Conservation (phyloP, 2,113 vertebrate species). For the Callithrix jacchus region DNA sequence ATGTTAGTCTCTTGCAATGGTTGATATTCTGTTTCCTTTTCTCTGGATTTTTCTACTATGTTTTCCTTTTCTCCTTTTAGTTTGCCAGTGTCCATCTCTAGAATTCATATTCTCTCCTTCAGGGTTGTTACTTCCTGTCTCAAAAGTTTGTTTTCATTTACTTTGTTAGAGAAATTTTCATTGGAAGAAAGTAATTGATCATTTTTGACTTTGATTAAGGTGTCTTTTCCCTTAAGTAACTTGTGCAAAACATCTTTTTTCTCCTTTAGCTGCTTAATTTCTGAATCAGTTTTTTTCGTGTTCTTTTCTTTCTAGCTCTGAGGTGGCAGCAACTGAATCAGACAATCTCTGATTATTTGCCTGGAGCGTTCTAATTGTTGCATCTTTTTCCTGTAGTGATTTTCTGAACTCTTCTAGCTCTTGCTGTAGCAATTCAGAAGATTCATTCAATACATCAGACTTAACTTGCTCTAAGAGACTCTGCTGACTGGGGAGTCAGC, state of each 20-base stretch:
- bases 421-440: constrained; percentile 77
- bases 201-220: constrained; percentile 95
- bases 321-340: constrained; percentile 87
- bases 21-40: constrained; percentile 94
- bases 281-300: constrained; percentile 83
- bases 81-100: constrained; percentile 92
- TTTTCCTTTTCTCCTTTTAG: constrained; percentile 96
- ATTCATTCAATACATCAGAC: constrained; percentile 53
- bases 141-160: constrained; percentile 95
- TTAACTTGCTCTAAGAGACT: not conserved
- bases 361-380: constrained; percentile 90
- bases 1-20: constrained; percentile 97
- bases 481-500: constrained; percentile 12
- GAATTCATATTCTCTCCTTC: constrained; percentile 92
- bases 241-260: constrained; percentile 91
- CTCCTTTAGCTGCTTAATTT: constrained; percentile 87
- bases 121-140: constrained; percentile 97
- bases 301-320: constrained; percentile 87
- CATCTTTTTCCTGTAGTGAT: constrained; percentile 88
- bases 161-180: constrained; percentile 92
- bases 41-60: constrained; percentile 82
- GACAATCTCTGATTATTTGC: constrained; percentile 94
- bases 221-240: constrained; percentile 93
- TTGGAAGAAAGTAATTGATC: constrained; percentile 91
- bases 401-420: constrained; percentile 85